Conservation (phyloP, 1,140 invertebrate species). For the Hormaphis cornu region DNA sequence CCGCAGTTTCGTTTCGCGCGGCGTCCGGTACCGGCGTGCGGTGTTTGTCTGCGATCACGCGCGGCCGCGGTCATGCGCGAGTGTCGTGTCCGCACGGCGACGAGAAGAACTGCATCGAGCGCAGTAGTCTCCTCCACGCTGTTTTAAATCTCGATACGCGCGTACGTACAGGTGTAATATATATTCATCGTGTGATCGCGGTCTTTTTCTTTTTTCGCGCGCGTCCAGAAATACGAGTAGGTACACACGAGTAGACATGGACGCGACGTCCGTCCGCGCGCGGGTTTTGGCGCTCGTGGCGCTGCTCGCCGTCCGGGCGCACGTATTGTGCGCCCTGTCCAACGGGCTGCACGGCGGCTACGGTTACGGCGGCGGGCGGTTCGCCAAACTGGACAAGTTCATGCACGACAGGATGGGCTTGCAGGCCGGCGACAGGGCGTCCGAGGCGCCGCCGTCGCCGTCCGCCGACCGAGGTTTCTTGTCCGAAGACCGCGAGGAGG, state of each 20-base stretch:
- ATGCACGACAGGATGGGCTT: conserved; percentile 12
- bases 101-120: too few species aligned
- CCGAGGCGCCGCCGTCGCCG: neutral
- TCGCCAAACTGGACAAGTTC: conserved; percentile 3
- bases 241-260: neutral
- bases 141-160: too few species aligned
- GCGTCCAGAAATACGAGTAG: neutral
- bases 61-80: neutral
- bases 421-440: neutral
- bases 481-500: neutral
- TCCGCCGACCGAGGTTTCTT: neutral
- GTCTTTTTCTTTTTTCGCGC: neutral
- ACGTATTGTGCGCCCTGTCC: neutral
- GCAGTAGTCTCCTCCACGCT: conserved; percentile 9
- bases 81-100: neutral
- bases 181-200: too few species aligned
- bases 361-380: neutral
- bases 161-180: too few species aligned
- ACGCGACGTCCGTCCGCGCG: neutral
- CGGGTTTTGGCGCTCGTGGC: neutral
- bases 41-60: neutral
- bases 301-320: conserved; percentile 1
- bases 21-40: neutral
- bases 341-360: neutral
- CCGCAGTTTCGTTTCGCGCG: conserved; percentile 1